Conservation (phyloP, 1,140 invertebrate species). For the Phenacoccus solenopsis region DNA sequence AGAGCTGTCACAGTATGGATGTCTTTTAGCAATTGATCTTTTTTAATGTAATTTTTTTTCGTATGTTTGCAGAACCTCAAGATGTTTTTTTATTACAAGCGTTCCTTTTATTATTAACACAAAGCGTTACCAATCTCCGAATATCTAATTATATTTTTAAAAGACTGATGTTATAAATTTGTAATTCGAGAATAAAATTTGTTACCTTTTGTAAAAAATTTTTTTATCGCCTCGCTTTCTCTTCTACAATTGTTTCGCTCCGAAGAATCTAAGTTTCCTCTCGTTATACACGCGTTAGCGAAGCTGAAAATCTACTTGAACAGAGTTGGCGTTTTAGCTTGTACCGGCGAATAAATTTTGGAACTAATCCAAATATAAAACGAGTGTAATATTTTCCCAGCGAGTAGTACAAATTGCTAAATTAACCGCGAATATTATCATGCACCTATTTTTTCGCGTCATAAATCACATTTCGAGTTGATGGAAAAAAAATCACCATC, state of each 20-base stretch:
- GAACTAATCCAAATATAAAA: neutral
- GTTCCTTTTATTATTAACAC: slow-evolving; percentile 6
- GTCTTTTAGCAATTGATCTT: neutral
- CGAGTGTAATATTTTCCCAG: neutral
- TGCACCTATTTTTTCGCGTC: neutral
- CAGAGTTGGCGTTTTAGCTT: neutral
- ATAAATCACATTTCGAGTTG: neutral
- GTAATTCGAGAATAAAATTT: neutral
- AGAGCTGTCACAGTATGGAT: no score
- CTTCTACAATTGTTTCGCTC: no score
- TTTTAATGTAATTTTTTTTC: neutral
- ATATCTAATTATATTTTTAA: neutral
- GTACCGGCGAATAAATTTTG: no score
- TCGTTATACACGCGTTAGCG: no score
- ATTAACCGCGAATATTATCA: neutral
- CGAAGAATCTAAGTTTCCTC: no score
- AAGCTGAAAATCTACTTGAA: no score
- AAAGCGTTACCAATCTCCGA: slow-evolving; percentile 9
- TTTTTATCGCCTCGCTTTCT: no score
- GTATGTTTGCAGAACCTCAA: slow-evolving; percentile 3
- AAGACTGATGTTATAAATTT: slow-evolving; percentile 11
- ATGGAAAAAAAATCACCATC: neutral
- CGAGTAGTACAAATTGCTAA: neutral
- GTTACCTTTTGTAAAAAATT: neutral
- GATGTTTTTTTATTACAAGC: slow-evolving; percentile 9